Evolutionary conservation across 2,888 invertebrate genomes (phyloP), one percentile per base, ranked within the genome.

Genomic region (Eristalinus aeneus): DNA sequence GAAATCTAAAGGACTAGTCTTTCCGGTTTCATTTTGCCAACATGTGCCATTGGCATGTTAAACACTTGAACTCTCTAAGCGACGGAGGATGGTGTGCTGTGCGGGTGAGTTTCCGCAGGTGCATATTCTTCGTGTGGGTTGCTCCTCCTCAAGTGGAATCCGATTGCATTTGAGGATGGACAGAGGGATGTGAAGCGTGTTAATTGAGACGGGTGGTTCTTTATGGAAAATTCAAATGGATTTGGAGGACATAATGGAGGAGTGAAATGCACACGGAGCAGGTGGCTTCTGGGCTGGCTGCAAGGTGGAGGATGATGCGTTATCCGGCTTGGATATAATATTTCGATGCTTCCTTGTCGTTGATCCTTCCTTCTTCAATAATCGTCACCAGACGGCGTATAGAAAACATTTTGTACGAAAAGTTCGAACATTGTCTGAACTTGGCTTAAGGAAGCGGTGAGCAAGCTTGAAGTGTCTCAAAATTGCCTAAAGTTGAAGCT

Each of bases 31-130:
- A 46, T 72, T 20, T 56, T n/a, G 46, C 53, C 10, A 71, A 65
- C 81, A 81, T 81, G 36, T 81, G 81, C 64, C 58, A 36, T 65
- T 39, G 46, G 69, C 69, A 80, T 75, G 68, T 34, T 69, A 34
- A 58, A 69, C 60, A 71, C 69, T 75, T 31, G 60, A 65, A 12
- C 20, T 46, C 46, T n/a, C 46, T 46, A 16, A 46, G 16, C 16
- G 16, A 16, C 27, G 32, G 56, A 72, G 61, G 67, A 72, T 53
- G 71, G 64, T 56, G 27, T 60, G 23, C 10, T 54, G 46, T n/a
- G 46, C 16, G 16, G 1, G 46, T 80, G 74, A 58, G 46, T 75
- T 80, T 75, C 81, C 65, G 71, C 81, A 81, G 81, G 71, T 81
- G 81, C 75, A 32, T 64, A 54, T 34, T 71, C 3, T 34, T 69